Evolutionary conservation across 2,888 invertebrate genomes (phyloP), one percentile per base, ranked within the genome.

Genomic region (Eupithecia dodoneata): DNA sequence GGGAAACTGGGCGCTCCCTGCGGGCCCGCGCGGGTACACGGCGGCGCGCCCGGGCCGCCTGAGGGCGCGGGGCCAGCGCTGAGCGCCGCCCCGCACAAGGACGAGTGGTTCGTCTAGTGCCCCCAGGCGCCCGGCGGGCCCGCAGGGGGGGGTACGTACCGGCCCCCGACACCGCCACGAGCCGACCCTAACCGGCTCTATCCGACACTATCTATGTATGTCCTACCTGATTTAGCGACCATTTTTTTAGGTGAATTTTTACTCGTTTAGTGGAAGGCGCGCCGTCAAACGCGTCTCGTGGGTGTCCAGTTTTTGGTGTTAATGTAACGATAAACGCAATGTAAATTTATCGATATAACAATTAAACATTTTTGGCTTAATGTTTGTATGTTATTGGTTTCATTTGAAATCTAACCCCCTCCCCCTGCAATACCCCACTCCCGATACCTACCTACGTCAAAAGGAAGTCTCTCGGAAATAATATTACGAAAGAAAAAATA

Each of bases 1-100:
- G 98, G 98, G 98, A 98, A 98, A 98, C 98, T 98, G 97, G 98
- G 97, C 96, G 97, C 98, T 97, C 98, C 98, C 98, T 98, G 98
- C 97, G 98, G 98, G 97, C 94, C 94, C 94, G 96, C 95, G 96
- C 96, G 96, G 96, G 96, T 96, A 94, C 94, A 90, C 86, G 94
- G 96, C 96, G 96, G 96, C 96, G 96, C 96, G 96, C 95, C 97
- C 97, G 98, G 98, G 98, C 98, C 98, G 98, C 98, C 98, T 97
- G 97, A 97, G 97, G 97, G 97, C 97, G 97, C 98, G 97, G 97
- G 98, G 97, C 97, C 97, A 97, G 97, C 97, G 96, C 96, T 97
- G 96, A 96, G 97, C 97, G 96, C 91, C 79, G 91, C 97, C 97
- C 96, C 96, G 94, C 97, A 98, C 96, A 98, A 98, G 95, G 98